Evolutionary conservation across 35 echinoderm and acorn worm genomes (phyloP).

Genomic region (Patiria miniata): DNA sequence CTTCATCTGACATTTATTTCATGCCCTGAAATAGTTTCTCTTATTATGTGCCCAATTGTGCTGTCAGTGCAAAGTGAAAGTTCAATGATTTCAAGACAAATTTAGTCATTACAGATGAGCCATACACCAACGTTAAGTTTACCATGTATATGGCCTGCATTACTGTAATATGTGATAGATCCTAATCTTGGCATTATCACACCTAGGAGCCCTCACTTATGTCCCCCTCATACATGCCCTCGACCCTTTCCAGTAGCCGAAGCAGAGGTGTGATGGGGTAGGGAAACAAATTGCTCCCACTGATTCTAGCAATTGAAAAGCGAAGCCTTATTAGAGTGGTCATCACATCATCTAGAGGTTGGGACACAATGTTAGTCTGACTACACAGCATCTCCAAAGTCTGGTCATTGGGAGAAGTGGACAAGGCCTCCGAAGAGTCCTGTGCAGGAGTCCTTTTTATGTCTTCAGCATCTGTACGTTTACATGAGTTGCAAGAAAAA

Average conservation of each 20-base stretch:
- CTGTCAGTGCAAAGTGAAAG: too few relatives aligned
- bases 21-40: too few relatives aligned
- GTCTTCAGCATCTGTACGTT: background rate
- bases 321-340: slow-evolving; percentile 59
- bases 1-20: too few relatives aligned
- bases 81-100: too few relatives aligned
- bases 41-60: too few relatives aligned
- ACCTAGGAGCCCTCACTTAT: too few relatives aligned
- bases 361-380: background rate
- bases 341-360: slow-evolving; percentile 61
- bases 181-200: too few relatives aligned
- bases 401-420: background rate
- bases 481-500: background rate
- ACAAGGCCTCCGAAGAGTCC: too few relatives aligned
- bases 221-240: slow-evolving; percentile 55
- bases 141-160: too few relatives aligned
- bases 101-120: too few relatives aligned
- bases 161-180: too few relatives aligned
- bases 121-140: too few relatives aligned
- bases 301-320: slow-evolving; percentile 50
- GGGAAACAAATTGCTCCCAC: slow-evolving; percentile 42
- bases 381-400: background rate
- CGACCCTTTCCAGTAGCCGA: slow-evolving; percentile 36
- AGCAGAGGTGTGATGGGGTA: slow-evolving; percentile 37
- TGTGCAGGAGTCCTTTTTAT: background rate